Evolutionary conservation across 2,113 vertebrate species (phyloP).

Genomic region (Pelobates fuscus): DNA sequence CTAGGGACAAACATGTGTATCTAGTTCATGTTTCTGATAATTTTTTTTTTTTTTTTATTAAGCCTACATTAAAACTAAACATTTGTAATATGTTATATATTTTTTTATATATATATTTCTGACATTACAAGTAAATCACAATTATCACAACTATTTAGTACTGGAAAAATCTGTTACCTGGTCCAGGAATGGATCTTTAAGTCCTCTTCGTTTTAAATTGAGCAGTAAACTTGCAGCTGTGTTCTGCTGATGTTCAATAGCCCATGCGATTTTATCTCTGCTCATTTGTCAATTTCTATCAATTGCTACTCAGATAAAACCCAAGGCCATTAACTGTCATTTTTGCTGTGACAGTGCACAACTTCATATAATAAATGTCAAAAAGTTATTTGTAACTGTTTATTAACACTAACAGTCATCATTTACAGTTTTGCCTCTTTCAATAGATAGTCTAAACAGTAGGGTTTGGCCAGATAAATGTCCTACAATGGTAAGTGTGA

Average conservation of each 20-base stretch:
- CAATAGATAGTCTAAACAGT: background rate
- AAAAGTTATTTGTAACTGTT: background rate
- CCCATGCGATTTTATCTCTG: conserved; percentile 44
- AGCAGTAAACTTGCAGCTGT: conserved; percentile 45
- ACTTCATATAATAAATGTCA: conserved; percentile 35
- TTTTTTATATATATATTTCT: too few relatives aligned
- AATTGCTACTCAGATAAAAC: conserved; percentile 47
- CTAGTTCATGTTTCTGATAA: too few relatives aligned
- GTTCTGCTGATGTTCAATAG: conserved; percentile 40
- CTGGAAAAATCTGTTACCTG: conserved; percentile 1
- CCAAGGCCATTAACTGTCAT: conserved; percentile 47
- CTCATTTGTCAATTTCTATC: conserved; percentile 49
- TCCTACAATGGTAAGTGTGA: too few relatives aligned
- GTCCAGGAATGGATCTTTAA: conserved; percentile 18
- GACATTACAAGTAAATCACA: conserved; percentile 5
- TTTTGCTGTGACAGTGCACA: conserved; percentile 20
- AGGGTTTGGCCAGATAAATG: too few relatives aligned
- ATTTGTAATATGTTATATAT: too few relatives aligned
- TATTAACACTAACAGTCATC: conserved; percentile 40
- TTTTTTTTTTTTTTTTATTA: too few relatives aligned
- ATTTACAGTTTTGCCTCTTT: conserved; percentile 2
- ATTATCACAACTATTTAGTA: conserved; percentile 15
- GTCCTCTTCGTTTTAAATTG: conserved; percentile 37
- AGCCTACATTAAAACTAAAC: too few relatives aligned
- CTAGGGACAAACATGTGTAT: too few relatives aligned